Evolutionary conservation across 2,888 invertebrate species (phyloP).

Genomic region (Perizoma affinitatum): DNA sequence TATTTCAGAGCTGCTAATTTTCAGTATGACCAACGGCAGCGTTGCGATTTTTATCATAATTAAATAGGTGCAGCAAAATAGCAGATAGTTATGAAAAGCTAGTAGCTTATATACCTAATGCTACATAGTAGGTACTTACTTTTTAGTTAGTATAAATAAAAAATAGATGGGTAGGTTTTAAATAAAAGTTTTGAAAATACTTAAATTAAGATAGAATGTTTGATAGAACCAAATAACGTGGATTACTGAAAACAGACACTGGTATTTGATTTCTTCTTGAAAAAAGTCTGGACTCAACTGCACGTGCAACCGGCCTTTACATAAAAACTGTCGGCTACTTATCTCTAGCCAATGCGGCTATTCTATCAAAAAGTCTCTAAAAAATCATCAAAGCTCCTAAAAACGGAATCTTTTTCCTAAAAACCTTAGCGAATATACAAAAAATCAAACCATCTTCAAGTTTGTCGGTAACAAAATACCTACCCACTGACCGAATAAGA

Average conservation of each 20-base stretch:
- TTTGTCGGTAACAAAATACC: constrained; percentile 69
- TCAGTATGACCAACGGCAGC: too few relatives aligned
- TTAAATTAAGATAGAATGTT: background rate
- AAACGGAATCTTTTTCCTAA: constrained; percentile 44
- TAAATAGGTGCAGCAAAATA: too few relatives aligned
- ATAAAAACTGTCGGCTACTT: constrained; percentile 54
- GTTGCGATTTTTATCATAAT: too few relatives aligned
- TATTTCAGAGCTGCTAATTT: constrained; percentile 20
- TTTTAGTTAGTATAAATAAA: too few relatives aligned
- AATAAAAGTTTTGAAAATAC: background rate
- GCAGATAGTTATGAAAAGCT: too few relatives aligned
- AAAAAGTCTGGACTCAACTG: constrained; percentile 15
- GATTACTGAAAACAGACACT: background rate
- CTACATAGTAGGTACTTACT: too few relatives aligned
- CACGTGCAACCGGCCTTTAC: constrained; percentile 45
- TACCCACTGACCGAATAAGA: constrained; percentile 73
- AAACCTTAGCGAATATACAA: constrained; percentile 58
- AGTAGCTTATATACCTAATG: too few relatives aligned
- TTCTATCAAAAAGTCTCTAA: constrained; percentile 40
- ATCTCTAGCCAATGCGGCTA: constrained; percentile 53
- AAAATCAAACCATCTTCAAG: constrained; percentile 54
- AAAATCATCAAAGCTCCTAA: constrained; percentile 54
- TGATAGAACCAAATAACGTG: background rate
- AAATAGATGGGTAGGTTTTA: background rate
- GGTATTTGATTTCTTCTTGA: constrained; percentile 1